Evolutionary conservation across 2,888 invertebrate species (phyloP), one percentile per base, ranked within the genome.

Genomic region (Synergus umbraculus): DNA sequence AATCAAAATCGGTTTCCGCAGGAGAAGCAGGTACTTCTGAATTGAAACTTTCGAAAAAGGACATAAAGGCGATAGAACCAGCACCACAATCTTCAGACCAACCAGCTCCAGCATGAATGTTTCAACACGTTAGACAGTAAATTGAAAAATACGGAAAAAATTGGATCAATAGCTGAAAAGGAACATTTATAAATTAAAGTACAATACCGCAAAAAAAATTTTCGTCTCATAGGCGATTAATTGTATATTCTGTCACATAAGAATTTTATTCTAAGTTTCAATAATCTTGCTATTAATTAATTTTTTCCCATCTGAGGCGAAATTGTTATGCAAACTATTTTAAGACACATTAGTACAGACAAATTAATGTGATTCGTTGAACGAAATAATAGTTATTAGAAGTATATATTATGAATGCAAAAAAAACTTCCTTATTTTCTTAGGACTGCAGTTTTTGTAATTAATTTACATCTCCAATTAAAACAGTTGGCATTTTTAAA

Each of bases 1-100:
- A 95, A 88, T 92, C 93, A 0, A 94, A 94, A 84, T 91, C 91
- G 9, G 89, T 90, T 54, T 90, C 89, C 73, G 87, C 79, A 43
- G 78, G 69, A 12, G 84, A 86, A 22, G 76, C 82, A 15, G 83
- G 84, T 2, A 54, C 46, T 9, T 22, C 5, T 49, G 49, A 69
- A 15, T 15, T 15, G 3, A 69, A 69, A 49, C n/a, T 29, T 29
- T 49, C 49, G 13, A 85, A 81, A 46, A 69, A 84, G n/a, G 86
- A 83, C 60, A 60, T 81, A 64, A 82, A 83, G 15, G 82, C 85
- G 43, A 84, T 85, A 69, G 89, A 90, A 29, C n/a, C 85, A 8
- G 77, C 81, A 54, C 78, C 86, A 2, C 67, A 37, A 76, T 22
- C 81, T 22, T 60, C 49, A 2, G 29, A 69, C 22, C 13, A 73